Base-by-base conservation (phyloP, 2,113 vertebrate genomes). In the Dinomys branickii region DNA sequence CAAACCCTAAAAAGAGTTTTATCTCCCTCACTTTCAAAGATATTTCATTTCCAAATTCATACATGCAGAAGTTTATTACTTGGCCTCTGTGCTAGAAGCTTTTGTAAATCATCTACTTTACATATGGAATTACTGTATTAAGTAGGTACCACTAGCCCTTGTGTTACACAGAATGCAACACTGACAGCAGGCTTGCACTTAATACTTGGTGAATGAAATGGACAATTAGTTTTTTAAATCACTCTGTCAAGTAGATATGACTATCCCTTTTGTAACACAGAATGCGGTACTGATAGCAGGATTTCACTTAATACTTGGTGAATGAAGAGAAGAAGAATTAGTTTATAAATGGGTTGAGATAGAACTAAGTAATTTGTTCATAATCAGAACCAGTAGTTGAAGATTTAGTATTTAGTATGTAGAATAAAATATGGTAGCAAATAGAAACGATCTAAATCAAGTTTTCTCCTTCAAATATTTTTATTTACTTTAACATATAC, bases 21-120 rank as follows among this genome's bases (percentile, higher is more conserved):
- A 35, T 93, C 22, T 85, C 12, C 71, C 30, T 88, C 38, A 33
- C 17, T 6, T 35, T 94, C 50, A 38, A 80, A 11, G 63, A 54
- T 50, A 0, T 82, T 88, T 78, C 81, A 10, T 92, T 94, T 77
- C 50, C 50, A 90, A 82, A 63, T 88, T 88, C 24, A 63, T 44
- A 69, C 56, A 63, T 7, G 63, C 54, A 92, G 47, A 85, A 14
- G 54, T 85, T 26, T 90, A 82, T 84, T 56, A 81, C n/a, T 11
- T 69, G 56, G 1, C 3, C 1, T 81, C 59, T 91, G 11, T 77
- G 22, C 50, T 82, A 75, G 20, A 41, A 87, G 6, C 1, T 94
- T 91, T 82, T 81, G 63, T 71, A 56, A 90, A 75, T 93, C 24
- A 56, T 88, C 52, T 91, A 87, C 16, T 67, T 87, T 90, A 88